Base-by-base conservation (phyloP, 2,888 invertebrate species). In the Ophion costatus region DNA sequence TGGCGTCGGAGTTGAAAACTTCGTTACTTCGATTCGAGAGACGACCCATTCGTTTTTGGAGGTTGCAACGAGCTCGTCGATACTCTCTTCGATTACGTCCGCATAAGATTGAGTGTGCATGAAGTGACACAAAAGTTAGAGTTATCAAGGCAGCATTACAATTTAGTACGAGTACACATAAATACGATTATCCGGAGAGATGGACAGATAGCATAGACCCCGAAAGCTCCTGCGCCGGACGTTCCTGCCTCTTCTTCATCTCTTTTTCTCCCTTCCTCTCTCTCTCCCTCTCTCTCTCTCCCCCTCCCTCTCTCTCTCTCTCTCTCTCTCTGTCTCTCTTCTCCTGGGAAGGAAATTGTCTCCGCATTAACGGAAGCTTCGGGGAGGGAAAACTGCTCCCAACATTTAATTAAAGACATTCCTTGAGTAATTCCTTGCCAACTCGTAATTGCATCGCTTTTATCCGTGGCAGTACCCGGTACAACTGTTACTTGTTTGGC, bases 371-470 rank as follows among this genome's bases (percentile, higher is more conserved):
- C 92, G 90, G 89, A 91, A 91, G 91, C 91, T 91, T 79, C 74
- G 61, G 69, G 51, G 45, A 66, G 74, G 67, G 91, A 91, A 92
- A 92, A 90, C 92, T 92, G 92, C 91, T 92, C 90, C 91, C 91
- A 92, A 92, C 92, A 92, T 93, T 93, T 92, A 93, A 93, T 93
- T 93, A 92, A 93, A 93, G 92, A 90, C 92, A 92, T 92, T 93
- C 92, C 90, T 91, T 92, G 91, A 92, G 92, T 92, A 92, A 92
- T 93, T 91, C 89, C 89, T 89, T 88, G 83, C 87, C 83, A 88
- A 88, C 87, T 89, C 88, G 92, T 93, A 93, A 93, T 93, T 92
- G 92, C 92, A 91, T 92, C 91, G 92, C 92, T 91, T 92, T 92
- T 91, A 92, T 91, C 91, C 85, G 73, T 70, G 74, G 80, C 74